Evolutionary conservation across 2,888 invertebrate genomes (phyloP).

Genomic region (Sycophila texana): DNA sequence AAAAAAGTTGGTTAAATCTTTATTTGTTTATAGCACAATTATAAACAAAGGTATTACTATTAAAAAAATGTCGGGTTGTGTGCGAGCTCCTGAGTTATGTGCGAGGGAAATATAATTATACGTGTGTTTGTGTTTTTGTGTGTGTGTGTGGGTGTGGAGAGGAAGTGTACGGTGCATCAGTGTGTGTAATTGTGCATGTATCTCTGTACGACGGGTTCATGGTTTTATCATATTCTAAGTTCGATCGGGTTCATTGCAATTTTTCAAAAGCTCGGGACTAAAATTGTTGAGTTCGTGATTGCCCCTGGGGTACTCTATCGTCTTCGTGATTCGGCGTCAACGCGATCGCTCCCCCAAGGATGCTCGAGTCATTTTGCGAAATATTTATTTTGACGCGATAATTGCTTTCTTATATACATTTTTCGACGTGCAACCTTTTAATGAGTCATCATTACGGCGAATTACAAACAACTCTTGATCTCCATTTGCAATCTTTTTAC

Average conservation of each 20-base stretch:
- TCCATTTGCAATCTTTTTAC: too few species aligned
- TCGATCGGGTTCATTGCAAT: background rate
- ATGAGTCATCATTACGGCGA: slow-evolving; percentile 8
- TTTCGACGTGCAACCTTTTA: slow-evolving; percentile 8
- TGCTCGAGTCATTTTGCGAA: slow-evolving; percentile 32
- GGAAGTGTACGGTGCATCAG: too few species aligned
- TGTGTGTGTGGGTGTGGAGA: too few species aligned
- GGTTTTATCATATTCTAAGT: background rate
- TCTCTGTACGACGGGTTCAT: too few species aligned
- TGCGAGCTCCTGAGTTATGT: too few species aligned
- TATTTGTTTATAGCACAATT: too few species aligned
- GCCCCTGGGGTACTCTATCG: slow-evolving; percentile 16
- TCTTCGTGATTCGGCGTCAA: slow-evolving; percentile 4
- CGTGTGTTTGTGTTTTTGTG: too few species aligned
- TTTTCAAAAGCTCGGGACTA: slow-evolving; percentile 6
- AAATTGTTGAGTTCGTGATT: slow-evolving; percentile 39
- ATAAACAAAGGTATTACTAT: too few species aligned
- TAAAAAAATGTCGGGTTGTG: too few species aligned
- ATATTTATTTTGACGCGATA: slow-evolving; percentile 27
- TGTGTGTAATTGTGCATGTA: too few species aligned
- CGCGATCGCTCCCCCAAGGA: slow-evolving; percentile 22
- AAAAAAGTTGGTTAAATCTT: too few species aligned
- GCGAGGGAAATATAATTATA: too few species aligned
- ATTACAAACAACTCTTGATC: background rate
- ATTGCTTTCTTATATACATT: slow-evolving; percentile 8